Evolutionary conservation across 2,888 invertebrate species (phyloP).

Genomic region (Leptopilina drosophilae): DNA sequence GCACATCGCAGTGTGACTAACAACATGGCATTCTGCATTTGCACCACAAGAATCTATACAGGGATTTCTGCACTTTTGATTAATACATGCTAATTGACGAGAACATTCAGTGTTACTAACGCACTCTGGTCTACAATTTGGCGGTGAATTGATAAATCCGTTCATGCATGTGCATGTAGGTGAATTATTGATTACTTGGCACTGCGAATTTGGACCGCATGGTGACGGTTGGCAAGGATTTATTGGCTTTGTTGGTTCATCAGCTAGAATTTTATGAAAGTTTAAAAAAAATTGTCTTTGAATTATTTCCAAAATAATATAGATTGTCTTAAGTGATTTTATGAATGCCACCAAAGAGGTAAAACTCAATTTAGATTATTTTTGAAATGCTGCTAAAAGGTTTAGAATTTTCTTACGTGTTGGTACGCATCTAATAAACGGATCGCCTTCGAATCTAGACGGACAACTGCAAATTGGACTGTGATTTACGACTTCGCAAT

Average conservation of each 20-base stretch:
- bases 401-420: constrained; percentile 72
- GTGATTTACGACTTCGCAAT: constrained; percentile 88
- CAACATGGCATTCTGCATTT: constrained; percentile 83
- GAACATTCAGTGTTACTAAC: constrained; percentile 78
- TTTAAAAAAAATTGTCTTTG: background rate
- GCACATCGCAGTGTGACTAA: constrained; percentile 87
- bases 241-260: constrained; percentile 79
- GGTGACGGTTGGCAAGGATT: constrained; percentile 79
- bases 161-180: constrained; percentile 75
- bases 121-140: constrained; percentile 78
- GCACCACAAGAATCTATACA: constrained; percentile 76
- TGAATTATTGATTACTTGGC: constrained; percentile 79
- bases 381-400: too few species aligned
- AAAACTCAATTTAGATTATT: too few species aligned
- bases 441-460: constrained; percentile 84
- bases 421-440: constrained; percentile 84
- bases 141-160: constrained; percentile 77
- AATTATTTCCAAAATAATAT: too few species aligned
- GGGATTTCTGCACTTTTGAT: constrained; percentile 77
- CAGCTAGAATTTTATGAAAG: constrained; percentile 56
- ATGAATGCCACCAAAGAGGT: background rate
- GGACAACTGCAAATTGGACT: constrained; percentile 89
- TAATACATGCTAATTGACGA: constrained; percentile 73
- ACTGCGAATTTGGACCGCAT: constrained; percentile 79
- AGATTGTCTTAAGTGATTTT: constrained; percentile 46